Percentiles rank a stretch among this genome's conserved stretches.
Evolutionary conservation across 2,888 invertebrate genomes (phyloP).

Genomic region (Julus scandinavius): DNA sequence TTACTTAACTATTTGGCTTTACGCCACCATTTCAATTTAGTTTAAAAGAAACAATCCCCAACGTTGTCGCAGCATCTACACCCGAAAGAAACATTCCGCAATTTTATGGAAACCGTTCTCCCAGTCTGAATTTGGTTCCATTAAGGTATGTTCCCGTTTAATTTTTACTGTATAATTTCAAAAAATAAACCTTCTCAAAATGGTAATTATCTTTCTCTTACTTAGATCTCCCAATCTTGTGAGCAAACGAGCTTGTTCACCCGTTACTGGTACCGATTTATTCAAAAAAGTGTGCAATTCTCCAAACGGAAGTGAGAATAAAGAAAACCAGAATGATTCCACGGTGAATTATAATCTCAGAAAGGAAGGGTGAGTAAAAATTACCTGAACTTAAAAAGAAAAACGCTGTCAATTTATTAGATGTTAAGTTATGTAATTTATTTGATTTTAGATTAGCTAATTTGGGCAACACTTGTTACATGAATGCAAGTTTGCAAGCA

Average conservation of each 20-base stretch:
- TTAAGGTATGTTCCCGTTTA: background rate
- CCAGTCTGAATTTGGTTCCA: background rate
- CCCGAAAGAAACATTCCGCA: background rate
- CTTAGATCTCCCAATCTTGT: background rate
- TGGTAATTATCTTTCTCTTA: background rate
- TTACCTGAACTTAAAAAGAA: background rate
- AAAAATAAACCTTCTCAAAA: background rate
- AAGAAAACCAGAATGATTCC: background rate
- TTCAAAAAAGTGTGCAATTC: background rate
- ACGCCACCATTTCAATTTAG: background rate
- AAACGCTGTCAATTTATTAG: background rate
- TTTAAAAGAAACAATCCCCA: background rate
- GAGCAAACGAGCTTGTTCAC: background rate
- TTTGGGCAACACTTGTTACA: slow-evolving; percentile 53
- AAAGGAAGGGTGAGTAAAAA: background rate
- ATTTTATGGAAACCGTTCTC: background rate
- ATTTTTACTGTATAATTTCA: background rate
- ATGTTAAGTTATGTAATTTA: background rate
- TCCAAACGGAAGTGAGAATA: background rate
- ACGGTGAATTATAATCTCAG: background rate
- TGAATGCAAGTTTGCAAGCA: slow-evolving; percentile 42
- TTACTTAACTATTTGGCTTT: too few relatives aligned
- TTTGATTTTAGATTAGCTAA: slow-evolving; percentile 45
- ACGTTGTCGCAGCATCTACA: background rate
- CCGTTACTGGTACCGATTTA: background rate